Evolutionary conservation across 1,140 invertebrate species (phyloP).

Genomic region (Stenopsyche tienmushanensis): DNA sequence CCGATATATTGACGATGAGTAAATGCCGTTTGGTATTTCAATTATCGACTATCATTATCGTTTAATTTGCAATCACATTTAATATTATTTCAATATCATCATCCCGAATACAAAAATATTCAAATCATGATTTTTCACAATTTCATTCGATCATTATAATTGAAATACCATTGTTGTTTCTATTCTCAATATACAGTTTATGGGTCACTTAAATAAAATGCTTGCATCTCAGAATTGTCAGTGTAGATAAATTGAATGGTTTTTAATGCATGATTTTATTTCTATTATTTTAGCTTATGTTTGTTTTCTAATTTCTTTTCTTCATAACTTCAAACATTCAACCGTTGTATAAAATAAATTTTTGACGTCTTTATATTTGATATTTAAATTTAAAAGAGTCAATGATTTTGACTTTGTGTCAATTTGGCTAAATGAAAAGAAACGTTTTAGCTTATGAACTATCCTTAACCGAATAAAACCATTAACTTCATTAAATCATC

Average conservation of each 20-base stretch:
- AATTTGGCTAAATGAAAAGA: too few relatives aligned
- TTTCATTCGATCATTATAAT: background rate
- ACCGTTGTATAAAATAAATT: too few relatives aligned
- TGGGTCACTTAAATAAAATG: background rate
- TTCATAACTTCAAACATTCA: too few relatives aligned
- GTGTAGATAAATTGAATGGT: constrained; percentile 22
- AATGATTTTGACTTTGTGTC: too few relatives aligned
- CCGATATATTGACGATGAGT: background rate
- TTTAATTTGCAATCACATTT: background rate
- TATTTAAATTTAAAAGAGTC: too few relatives aligned
- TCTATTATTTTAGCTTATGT: background rate
- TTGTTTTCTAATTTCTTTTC: background rate
- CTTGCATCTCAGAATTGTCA: background rate
- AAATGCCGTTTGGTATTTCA: constrained; percentile 22
- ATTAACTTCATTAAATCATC: too few relatives aligned
- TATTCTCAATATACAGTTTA: background rate
- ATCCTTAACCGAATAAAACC: too few relatives aligned
- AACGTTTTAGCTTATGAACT: too few relatives aligned
- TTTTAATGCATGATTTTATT: background rate
- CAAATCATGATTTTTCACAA: too few relatives aligned
- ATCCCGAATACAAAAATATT: too few relatives aligned
- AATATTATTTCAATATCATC: background rate
- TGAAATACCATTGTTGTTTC: constrained; percentile 3
- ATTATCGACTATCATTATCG: background rate
- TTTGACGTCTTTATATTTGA: too few relatives aligned